A percentile compares a stretch with the other conserved stretches of the same genome.
Conservation (phyloP, 2,797 vertebrate species). For the Somateria mollissima region DNA sequence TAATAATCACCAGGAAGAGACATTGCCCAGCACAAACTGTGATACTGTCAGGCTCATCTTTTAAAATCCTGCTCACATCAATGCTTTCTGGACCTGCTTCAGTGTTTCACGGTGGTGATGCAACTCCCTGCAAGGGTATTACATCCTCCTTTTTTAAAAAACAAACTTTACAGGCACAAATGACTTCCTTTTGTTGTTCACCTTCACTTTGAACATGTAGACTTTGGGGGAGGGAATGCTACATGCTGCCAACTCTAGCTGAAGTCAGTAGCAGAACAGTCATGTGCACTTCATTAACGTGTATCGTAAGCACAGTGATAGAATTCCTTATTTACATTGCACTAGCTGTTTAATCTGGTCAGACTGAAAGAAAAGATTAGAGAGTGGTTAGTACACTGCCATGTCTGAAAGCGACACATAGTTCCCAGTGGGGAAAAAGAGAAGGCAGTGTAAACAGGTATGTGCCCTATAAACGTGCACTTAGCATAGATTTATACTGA, state of each 20-base stretch:
- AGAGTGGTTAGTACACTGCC: not conserved
- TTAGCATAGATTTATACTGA: slow-evolving; percentile 2
- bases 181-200: not conserved
- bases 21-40: not conserved
- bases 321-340: slow-evolving; percentile 11
- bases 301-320: not conserved
- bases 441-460: not conserved
- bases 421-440: not conserved
- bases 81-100: not conserved
- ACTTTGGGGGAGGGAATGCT: not conserved
- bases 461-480: not conserved
- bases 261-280: not conserved
- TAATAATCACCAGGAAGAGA: not conserved
- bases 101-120: not conserved
- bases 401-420: not conserved
- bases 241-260: not conserved
- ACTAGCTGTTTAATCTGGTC: slow-evolving; percentile 1
- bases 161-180: not conserved
- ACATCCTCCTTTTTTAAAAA: not conserved
- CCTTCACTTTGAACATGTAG: not conserved
- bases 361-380: slow-evolving; percentile 15
- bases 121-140: not conserved
- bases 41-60: not conserved
- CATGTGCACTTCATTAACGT: not conserved
- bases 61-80: not conserved